A percentile compares a stretch with the other conserved stretches of the same genome.
These are phyloP conservation scores for Muscina levida DNA, from an alignment of 2,888 invertebrate genomes.

Conservation along the genomic window DNA sequence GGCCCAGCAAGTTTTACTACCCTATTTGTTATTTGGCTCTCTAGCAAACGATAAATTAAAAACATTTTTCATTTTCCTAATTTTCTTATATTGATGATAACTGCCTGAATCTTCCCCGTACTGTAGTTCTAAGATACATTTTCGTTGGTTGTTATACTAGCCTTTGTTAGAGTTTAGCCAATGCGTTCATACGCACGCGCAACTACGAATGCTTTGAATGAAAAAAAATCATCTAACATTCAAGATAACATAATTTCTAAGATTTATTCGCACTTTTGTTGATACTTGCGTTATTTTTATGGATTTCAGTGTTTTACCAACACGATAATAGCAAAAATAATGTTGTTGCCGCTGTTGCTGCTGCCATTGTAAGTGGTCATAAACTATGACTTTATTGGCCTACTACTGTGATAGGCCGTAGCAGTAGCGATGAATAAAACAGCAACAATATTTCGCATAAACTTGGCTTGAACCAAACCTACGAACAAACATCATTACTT, in stretches of 20 bases:
- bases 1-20: no score
- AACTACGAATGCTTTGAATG: no score
- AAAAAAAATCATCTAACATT: neutral
- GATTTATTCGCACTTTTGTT: conserved; percentile 52
- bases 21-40: no score
- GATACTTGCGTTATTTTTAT: conserved; percentile 27
- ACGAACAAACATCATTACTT: no score
- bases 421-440: neutral
- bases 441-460: neutral
- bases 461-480: neutral
- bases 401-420: conserved; percentile 46
- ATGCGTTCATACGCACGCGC: conserved; percentile 20
- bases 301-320: conserved; percentile 14
- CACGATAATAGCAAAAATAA: conserved; percentile 3
- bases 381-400: conserved; percentile 62
- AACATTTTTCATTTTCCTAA: no score
- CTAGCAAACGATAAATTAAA: no score
- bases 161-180: no score
- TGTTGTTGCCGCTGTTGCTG: conserved; percentile 16
- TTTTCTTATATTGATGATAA: no score
- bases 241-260: conserved; percentile 52
- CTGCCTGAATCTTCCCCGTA: no score
- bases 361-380: conserved; percentile 47
- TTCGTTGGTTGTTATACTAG: no score
- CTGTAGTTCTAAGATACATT: no score